Conservation (phyloP, 1,140 invertebrate species). For the Heliconius hermathena region DNA sequence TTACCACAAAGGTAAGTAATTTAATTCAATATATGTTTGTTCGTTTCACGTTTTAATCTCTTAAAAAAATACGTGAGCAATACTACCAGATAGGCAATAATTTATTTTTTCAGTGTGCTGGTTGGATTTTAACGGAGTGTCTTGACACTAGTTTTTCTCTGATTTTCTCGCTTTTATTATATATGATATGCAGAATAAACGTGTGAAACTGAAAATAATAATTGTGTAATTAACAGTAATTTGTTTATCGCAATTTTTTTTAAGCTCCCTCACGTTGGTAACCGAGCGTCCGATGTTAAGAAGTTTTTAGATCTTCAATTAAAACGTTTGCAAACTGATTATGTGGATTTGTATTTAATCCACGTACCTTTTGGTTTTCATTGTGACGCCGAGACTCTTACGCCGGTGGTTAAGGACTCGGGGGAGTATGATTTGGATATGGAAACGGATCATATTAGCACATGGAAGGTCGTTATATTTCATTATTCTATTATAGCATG, state of each 20-base stretch:
- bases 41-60: background rate
- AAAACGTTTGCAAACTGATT: constrained; percentile 87
- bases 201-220: background rate
- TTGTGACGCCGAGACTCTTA: constrained; percentile 78
- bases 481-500: background rate
- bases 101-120: background rate
- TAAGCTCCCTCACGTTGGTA: constrained; percentile 83
- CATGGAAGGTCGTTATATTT: constrained; percentile 86
- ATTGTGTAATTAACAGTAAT: too few relatives aligned
- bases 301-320: constrained; percentile 88
- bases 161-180: too few relatives aligned
- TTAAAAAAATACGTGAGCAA: background rate
- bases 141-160: too few relatives aligned
- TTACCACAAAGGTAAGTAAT: constrained; percentile 89
- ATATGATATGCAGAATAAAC: too few relatives aligned
- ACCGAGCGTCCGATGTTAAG: constrained; percentile 86
- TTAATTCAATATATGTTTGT: background rate
- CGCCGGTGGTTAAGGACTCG: constrained; percentile 78
- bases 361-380: constrained; percentile 89
- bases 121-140: background rate
- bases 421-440: constrained; percentile 86
- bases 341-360: constrained; percentile 93
- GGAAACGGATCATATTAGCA: constrained; percentile 85
- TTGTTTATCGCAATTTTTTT: background rate
- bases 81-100: background rate